Base-by-base conservation (phyloP, 64 coral and sea anemone genomes). In the Stichodactyla helianthus region DNA sequence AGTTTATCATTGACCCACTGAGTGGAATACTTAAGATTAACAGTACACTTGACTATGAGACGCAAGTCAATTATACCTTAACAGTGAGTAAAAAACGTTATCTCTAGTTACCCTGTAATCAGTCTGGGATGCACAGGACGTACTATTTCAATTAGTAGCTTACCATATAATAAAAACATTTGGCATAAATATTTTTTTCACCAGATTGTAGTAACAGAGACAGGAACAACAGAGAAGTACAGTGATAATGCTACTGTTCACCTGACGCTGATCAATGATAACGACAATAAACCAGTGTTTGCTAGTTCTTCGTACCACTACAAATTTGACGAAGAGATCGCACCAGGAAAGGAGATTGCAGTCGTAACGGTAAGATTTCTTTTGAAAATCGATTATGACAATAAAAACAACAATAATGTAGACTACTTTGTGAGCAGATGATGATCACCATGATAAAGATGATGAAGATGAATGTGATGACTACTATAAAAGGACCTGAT, bases 181-280 rank as follows among this genome's bases (percentile, higher is more conserved):
- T 44, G 62, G 6, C 6, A 65, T n/a, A 17, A 65, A 20, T 65
- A 19, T 85, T 52, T 35, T 55, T 59, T 54, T 2, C 77, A 50
- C 77, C 31, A 97, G 95, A 71, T 97, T 20, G 89, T 89, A 68
- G 95, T 86, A 11, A 97, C 86, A 20, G 95, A 97, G 77, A 97
- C 86, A n/a, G 79, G 77, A 81, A 92, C 91, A 17, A 27, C 10
- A 18, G 95, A 97, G 90, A 89, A 61, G 23, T 88, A 93, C 23
- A 93, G 84, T 15, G 82, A 85, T 77, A 88, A 87, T 51, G 74
- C 95, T 71, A 54, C 25, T 11, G 22, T 97, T 16, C 60, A 79
- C 85, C 58, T 97, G 25, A 84, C 90, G 64, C 44, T 97, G 0
- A 63, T 93, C 10, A 97, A 97, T 50, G 92, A 91, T 3, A 97